Evolutionary conservation across 2,888 invertebrate species (phyloP).

Genomic region (Leptogaster cylindrica): DNA sequence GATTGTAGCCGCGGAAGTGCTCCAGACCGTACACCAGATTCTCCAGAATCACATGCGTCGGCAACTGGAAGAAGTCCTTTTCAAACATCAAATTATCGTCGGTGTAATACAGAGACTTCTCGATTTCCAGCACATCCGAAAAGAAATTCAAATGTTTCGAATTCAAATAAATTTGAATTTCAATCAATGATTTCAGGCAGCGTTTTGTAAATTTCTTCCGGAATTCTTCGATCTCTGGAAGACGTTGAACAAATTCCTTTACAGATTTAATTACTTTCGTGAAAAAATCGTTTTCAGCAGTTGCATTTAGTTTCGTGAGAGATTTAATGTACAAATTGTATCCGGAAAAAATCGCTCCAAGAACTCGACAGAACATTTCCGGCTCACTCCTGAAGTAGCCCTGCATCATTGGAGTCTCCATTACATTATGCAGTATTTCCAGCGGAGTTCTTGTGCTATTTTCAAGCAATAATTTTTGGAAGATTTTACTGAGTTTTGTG

Average conservation of each 20-base stretch:
- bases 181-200: conserved; percentile 50
- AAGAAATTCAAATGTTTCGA: conserved; percentile 51
- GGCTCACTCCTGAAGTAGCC: conserved; percentile 53
- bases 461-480: too few relatives aligned
- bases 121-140: conserved; percentile 54
- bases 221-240: conserved; percentile 48
- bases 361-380: conserved; percentile 49
- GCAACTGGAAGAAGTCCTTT: conserved; percentile 47
- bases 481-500: too few relatives aligned
- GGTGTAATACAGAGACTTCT: conserved; percentile 49
- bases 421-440: neutral
- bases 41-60: conserved; percentile 52
- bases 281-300: conserved; percentile 53
- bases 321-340: neutral
- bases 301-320: conserved; percentile 41
- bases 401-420: conserved; percentile 54
- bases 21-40: conserved; percentile 53
- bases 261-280: conserved; percentile 39
- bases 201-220: conserved; percentile 48
- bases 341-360: conserved; percentile 43
- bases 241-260: conserved; percentile 47
- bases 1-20: conserved; percentile 50
- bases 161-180: conserved; percentile 51
- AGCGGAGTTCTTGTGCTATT: neutral
- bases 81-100: conserved; percentile 40